These are phyloP conservation scores for Hybognathus amarus DNA, from an alignment of 2,797 vertebrate genomes.

Conservation along the genomic window DNA sequence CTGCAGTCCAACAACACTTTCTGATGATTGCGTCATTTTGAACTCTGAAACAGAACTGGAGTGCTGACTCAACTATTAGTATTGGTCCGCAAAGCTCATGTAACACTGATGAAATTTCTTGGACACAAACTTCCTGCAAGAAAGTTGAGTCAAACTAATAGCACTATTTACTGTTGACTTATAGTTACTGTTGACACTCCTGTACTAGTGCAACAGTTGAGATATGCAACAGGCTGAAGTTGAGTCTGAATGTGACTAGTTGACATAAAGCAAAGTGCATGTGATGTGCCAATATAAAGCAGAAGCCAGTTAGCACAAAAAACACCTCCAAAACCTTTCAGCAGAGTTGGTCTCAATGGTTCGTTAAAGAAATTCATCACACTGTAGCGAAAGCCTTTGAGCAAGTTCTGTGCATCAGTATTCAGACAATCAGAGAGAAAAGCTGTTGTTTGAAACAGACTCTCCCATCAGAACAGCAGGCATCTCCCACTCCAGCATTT, in stretches of 20 bases:
- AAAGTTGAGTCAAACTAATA: conserved; percentile 14
- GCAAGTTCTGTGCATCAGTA: conserved; percentile 36
- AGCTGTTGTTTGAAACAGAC: conserved; percentile 34
- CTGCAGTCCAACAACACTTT: conserved; percentile 22
- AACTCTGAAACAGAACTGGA: neutral
- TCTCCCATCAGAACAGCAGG: conserved; percentile 37
- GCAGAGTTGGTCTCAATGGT: neutral
- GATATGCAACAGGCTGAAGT: neutral
- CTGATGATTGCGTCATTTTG: conserved; percentile 52
- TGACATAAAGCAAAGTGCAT: neutral
- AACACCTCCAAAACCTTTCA: neutral
- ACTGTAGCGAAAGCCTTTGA: neutral
- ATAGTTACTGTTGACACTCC: neutral
- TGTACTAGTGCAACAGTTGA: neutral
- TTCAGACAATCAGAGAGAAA: conserved; percentile 34
- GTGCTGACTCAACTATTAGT: conserved; percentile 45
- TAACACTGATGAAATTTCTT: conserved; percentile 39
- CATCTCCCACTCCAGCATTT: conserved; percentile 31
- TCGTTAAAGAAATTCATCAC: neutral
- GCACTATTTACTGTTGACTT: neutral
- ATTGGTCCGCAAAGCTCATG: conserved; percentile 41
- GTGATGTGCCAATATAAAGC: neutral
- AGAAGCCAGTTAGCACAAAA: neutral
- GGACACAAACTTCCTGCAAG: conserved; percentile 13
- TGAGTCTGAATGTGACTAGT: neutral